Conservation (phyloP, 2,888 invertebrate genomes). For the Drosophila tripunctata region DNA sequence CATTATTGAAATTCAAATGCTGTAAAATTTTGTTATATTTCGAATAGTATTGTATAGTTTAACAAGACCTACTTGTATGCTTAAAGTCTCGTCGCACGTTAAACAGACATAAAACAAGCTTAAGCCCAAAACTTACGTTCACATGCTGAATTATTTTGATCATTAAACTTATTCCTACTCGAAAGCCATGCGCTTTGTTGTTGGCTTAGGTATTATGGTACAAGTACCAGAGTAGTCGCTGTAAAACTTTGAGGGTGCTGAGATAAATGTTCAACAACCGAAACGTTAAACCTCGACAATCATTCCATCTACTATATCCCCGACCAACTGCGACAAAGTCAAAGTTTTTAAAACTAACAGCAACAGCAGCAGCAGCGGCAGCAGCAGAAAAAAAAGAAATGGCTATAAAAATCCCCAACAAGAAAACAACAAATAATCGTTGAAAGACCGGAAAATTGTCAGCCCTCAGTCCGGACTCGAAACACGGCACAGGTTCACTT, state of each 20-base stretch:
- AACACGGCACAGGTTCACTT: slow-evolving; percentile 58
- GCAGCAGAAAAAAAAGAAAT: not conserved
- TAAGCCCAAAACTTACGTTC: slow-evolving; percentile 32
- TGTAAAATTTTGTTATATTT: not conserved
- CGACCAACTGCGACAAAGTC: slow-evolving; percentile 19
- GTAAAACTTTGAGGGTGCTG: slow-evolving; percentile 45
- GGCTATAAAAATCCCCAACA: slow-evolving; percentile 60
- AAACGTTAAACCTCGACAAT: slow-evolving; percentile 66
- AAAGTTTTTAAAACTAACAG: slow-evolving; percentile 69
- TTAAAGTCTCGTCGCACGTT: not conserved
- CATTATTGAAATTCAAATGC: not conserved
- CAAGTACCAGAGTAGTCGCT: slow-evolving; percentile 9
- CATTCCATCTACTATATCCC: slow-evolving; percentile 32
- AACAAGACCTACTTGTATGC: slow-evolving; percentile 2
- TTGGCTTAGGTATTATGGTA: slow-evolving; percentile 10
- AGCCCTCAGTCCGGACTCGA: slow-evolving; percentile 37
- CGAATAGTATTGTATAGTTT: not conserved
- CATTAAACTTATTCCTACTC: slow-evolving; percentile 74
- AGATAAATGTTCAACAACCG: slow-evolving; percentile 65
- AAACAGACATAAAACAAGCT: slow-evolving; percentile 44
- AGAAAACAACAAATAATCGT: slow-evolving; percentile 52
- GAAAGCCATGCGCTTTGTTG: slow-evolving; percentile 54
- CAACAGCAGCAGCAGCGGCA: slow-evolving; percentile 24
- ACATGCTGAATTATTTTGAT: slow-evolving; percentile 66
- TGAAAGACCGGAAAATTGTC: slow-evolving; percentile 66